These are phyloP conservation scores for Cosmia pyralina DNA, from an alignment of 2,888 invertebrate genomes.

Conservation along the genomic window DNA sequence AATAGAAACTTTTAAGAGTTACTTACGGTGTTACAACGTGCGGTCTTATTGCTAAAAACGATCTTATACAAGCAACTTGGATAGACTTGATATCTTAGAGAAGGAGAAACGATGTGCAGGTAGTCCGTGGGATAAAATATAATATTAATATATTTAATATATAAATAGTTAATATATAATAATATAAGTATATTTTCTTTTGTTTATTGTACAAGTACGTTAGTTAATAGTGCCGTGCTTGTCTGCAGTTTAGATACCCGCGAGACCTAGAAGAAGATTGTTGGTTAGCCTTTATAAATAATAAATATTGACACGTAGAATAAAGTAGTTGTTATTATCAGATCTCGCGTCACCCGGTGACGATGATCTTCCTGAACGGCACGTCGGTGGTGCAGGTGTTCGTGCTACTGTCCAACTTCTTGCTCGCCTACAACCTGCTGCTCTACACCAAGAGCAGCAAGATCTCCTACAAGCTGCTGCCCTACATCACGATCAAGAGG, in stretches of 20 bases:
- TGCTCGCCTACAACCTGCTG: slow-evolving; percentile 79
- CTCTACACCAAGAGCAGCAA: slow-evolving; percentile 66
- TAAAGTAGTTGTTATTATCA: slow-evolving; percentile 35
- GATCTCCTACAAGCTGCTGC: slow-evolving; percentile 69
- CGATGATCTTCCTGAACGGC: slow-evolving; percentile 79
- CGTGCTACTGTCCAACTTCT: slow-evolving; percentile 79
- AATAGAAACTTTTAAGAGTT: no score
- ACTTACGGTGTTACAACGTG: neutral
- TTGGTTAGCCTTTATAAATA: no score
- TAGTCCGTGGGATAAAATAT: neutral
- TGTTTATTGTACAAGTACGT: neutral
- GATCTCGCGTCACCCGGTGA: slow-evolving; percentile 70
- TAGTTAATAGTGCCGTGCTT: neutral
- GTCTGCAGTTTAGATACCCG: no score
- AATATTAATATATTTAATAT: no score
- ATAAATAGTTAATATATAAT: no score
- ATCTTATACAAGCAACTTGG: neutral
- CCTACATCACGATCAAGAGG: slow-evolving; percentile 71
- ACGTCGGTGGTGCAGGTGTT: slow-evolving; percentile 79
- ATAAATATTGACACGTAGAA: neutral
- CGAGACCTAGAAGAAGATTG: no score
- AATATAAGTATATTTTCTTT: neutral
- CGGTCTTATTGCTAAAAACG: neutral
- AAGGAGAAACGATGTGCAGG: neutral
- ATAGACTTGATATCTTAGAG: neutral